Conservation (phyloP, 1,140 invertebrate species). For the Anastrepha ludens region DNA sequence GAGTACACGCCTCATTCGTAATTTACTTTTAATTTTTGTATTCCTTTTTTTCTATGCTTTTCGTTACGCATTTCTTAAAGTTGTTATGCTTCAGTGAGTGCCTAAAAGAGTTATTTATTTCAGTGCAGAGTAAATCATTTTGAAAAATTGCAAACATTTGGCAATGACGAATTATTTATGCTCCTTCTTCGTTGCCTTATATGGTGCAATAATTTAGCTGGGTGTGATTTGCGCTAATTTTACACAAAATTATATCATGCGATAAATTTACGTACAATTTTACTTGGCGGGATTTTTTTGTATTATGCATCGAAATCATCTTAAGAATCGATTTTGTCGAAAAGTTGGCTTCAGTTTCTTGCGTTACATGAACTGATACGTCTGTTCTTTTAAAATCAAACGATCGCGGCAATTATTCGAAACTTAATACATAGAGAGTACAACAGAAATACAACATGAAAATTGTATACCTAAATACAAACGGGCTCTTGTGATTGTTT, state of each 20-base stretch:
- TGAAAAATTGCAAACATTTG: background rate
- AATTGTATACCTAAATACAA: no score
- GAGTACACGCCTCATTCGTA: background rate
- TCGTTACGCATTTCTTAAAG: background rate
- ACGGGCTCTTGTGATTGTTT: no score
- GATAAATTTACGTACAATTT: background rate
- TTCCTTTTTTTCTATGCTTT: background rate
- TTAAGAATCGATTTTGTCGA: background rate
- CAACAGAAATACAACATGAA: no score
- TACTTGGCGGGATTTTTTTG: background rate
- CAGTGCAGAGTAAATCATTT: background rate
- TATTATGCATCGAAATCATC: background rate
- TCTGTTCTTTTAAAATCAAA: background rate
- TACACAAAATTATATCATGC: conserved; percentile 10
- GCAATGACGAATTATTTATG: conserved; percentile 29
- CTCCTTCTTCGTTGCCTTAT: background rate
- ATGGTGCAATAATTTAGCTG: conserved; percentile 19
- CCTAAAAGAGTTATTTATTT: conserved; percentile 10
- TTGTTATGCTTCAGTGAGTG: conserved; percentile 24
- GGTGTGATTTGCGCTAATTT: conserved; percentile 43
- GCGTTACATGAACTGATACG: no score
- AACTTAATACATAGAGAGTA: no score
- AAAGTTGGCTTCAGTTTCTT: background rate
- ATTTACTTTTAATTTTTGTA: conserved; percentile 1
- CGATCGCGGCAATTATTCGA: background rate